Percentiles rank a stretch among this genome's conserved stretches.
phyloP scores from a whole-genome alignment of 37 sponge, comb jelly and placozoan genomes.

The Theonella swinhoei region DNA sequence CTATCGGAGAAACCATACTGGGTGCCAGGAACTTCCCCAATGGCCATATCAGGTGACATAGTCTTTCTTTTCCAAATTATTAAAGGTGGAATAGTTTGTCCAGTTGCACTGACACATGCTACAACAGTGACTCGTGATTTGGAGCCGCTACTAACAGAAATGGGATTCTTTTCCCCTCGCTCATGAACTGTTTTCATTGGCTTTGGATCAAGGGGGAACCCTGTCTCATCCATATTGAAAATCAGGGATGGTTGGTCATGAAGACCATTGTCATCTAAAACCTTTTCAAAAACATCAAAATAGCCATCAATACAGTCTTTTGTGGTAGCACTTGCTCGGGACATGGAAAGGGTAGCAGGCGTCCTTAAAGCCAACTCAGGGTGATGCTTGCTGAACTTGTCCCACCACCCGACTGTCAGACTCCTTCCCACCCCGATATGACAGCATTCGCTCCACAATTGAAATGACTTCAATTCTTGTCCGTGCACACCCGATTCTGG shows the following conservation, averaged over 20 bases:
- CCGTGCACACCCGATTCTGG: neutral
- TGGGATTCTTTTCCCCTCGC: neutral
- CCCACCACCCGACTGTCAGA: too few relatives aligned
- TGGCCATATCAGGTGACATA: neutral
- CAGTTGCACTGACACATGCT: conserved; percentile 54
- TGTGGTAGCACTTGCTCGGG: neutral
- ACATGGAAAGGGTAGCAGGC: neutral
- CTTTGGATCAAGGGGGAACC: neutral
- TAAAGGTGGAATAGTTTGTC: conserved; percentile 48
- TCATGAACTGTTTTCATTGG: neutral
- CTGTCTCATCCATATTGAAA: too few relatives aligned
- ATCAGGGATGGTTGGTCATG: neutral
- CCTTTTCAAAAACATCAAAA: neutral
- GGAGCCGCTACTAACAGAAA: neutral
- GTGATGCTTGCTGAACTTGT: too few relatives aligned
- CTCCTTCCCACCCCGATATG: neutral
- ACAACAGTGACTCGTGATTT: too few relatives aligned
- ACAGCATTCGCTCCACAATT: neutral
- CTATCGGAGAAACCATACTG: too few relatives aligned
- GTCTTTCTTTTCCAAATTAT: conserved; percentile 44
- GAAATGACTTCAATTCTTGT: neutral
- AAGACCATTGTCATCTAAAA: neutral
- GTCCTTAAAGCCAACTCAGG: neutral
- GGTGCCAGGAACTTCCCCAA: conserved; percentile 65
- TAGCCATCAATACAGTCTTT: neutral